Evolutionary conservation across 2,797 vertebrate species (phyloP).

Genomic region (Smutsia gigantea): DNA sequence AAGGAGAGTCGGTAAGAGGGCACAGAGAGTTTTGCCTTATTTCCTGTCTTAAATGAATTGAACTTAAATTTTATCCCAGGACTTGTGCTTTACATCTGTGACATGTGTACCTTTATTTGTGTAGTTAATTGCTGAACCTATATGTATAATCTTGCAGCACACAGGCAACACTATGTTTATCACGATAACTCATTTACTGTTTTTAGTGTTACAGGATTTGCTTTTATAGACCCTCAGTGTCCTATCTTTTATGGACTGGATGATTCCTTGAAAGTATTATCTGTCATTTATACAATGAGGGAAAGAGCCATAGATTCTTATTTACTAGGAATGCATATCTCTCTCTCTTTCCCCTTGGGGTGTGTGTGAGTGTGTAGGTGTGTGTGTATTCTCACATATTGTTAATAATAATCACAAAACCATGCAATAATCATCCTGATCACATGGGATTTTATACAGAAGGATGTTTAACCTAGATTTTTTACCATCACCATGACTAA

Average conservation of each 20-base stretch:
- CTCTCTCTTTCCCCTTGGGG: not conserved
- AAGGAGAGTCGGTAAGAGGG: slow-evolving; percentile 28
- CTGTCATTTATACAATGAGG: not conserved
- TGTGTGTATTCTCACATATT: not conserved
- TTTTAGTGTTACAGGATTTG: not conserved
- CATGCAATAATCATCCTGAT: not conserved
- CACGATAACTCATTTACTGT: not conserved
- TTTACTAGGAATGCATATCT: not conserved
- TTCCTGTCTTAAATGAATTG: slow-evolving; percentile 44
- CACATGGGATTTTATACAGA: not conserved
- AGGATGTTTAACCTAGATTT: not conserved
- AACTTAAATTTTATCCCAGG: not conserved
- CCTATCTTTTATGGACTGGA: not conserved
- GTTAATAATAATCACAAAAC: not conserved
- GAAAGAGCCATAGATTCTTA: not conserved
- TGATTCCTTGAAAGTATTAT: not conserved
- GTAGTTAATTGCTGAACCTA: not conserved
- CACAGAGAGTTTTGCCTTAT: not conserved
- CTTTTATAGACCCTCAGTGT: not conserved
- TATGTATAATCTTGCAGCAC: not conserved
- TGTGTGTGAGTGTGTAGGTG: not conserved
- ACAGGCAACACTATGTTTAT: not conserved
- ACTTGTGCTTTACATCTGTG: not conserved
- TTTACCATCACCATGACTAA: not conserved
- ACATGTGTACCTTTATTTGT: not conserved